Evolutionary conservation across 2,797 vertebrate genomes (phyloP).

Genomic region (Coracias cyanogaster): DNA sequence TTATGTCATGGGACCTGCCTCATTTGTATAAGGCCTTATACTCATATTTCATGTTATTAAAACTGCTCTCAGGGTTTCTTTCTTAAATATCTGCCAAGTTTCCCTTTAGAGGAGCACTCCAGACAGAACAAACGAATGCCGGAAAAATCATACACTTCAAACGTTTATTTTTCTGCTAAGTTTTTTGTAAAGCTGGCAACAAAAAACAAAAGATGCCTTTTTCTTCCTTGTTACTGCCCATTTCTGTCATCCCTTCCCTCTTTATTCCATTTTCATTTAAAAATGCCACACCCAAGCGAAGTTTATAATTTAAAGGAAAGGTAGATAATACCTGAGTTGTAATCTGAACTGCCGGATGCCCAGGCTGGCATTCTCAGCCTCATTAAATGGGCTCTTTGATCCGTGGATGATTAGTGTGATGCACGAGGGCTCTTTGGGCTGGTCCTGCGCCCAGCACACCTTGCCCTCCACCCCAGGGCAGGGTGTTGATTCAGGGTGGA

Average conservation of each 20-base stretch:
- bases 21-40: background rate
- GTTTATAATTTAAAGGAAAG: background rate
- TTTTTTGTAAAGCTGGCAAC: background rate
- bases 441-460: background rate
- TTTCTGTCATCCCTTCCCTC: background rate
- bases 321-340: background rate
- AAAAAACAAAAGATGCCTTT: background rate
- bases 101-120: background rate
- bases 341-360: background rate
- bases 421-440: background rate
- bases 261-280: background rate
- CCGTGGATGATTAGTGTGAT: fast-evolving
- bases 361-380: background rate
- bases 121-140: background rate
- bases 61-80: background rate
- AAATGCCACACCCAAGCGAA: background rate
- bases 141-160: background rate
- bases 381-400: background rate
- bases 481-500: background rate
- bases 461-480: background rate
- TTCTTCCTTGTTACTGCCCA: background rate
- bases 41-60: background rate
- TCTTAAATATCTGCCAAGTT: background rate
- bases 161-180: background rate
- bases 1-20: background rate